Base-by-base conservation (phyloP, 2,797 vertebrate species). In the Sebastes dallii region DNA sequence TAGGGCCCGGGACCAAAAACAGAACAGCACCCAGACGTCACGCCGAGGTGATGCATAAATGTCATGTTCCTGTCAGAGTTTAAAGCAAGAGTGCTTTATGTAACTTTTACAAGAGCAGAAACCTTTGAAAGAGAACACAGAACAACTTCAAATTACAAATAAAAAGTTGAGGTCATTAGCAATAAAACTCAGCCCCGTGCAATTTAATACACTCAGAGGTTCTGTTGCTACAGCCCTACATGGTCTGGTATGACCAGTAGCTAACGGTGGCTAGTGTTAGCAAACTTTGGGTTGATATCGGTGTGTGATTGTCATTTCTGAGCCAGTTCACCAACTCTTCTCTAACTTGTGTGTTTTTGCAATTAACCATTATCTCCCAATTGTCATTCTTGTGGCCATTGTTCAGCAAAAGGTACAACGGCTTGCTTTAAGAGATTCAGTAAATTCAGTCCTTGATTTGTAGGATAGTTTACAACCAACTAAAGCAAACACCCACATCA, bases 1-100 rank as follows among this genome's bases (percentile, higher is more conserved):
- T 72, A 3, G 50, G 60, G 65, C 50, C 30, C 1, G 6, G 27
- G 24, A 67, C 77, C 86, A 78, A 72, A 88, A 88, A 80, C 75
- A 76, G 79, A 77, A 34, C 27, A 50, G 62, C 60, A 27, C 14
- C 70, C 46, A 46, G 24, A 73, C 24, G 24, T 77, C 22, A 60
- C 1, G 56, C 61, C 39, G 65, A 81, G 52, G 56, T 22, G 62
- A 71, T 11, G 6, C 32, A 66, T 71, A 46, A 64, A 88, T 59
- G 59, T 75, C 60, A 77, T 24, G 46, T 50, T 60, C 30, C 36
- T 62, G 69, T 76, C 60, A 67, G 9, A 11, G 39, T 72, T 75
- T 54, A 72, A 66, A 62, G 46, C 5, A 18, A 52, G 25, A 30
- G 52, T 7, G 6, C 27, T 36, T 25, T 1, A 61, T 34, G 50